Percentiles rank a stretch among this genome's conserved stretches.
These are phyloP conservation scores for Tragopan temminckii DNA, from an alignment of 2,797 vertebrate species.

Conservation along the genomic window DNA sequence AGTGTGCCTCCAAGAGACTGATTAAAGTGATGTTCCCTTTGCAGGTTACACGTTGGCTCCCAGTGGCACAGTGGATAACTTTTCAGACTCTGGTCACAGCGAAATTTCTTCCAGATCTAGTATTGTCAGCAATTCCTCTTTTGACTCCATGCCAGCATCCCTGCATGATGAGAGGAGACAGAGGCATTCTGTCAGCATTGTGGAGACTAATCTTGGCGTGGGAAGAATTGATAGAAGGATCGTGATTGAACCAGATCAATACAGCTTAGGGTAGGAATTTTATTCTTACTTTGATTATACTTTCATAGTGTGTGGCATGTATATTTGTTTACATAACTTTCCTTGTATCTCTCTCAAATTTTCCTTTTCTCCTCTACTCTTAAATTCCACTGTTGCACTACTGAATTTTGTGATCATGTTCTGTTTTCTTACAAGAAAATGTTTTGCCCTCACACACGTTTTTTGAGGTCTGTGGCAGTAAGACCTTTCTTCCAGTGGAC, in stretches of 20 bases:
- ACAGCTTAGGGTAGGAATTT: slow-evolving; percentile 91
- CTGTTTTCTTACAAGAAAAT: not conserved
- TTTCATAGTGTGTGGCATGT: not conserved
- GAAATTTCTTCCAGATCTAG: slow-evolving; percentile 98
- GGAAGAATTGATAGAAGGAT: slow-evolving; percentile 91
- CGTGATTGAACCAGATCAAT: slow-evolving; percentile 92
- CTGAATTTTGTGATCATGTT: not conserved
- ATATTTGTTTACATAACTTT: not conserved
- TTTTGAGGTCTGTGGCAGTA: not conserved
- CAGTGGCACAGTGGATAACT: slow-evolving; percentile 90
- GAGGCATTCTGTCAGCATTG: slow-evolving; percentile 90
- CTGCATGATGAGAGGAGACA: slow-evolving; percentile 93
- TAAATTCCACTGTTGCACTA: not conserved
- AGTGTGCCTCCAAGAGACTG: not conserved
- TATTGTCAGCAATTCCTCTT: slow-evolving; percentile 97
- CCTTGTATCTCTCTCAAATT: not conserved
- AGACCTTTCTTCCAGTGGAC: not conserved
- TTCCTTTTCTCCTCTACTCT: not conserved
- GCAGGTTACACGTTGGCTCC: slow-evolving; percentile 89
- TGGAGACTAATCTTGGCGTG: slow-evolving; percentile 87
- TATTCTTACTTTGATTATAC: not conserved
- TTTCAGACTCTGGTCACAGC: slow-evolving; percentile 96
- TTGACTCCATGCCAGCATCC: slow-evolving; percentile 88
- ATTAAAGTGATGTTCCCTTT: not conserved
- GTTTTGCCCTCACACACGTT: not conserved